These are phyloP conservation scores for Rhodophaea formosa DNA, from an alignment of 2,888 invertebrate species.

Conservation along the genomic window DNA sequence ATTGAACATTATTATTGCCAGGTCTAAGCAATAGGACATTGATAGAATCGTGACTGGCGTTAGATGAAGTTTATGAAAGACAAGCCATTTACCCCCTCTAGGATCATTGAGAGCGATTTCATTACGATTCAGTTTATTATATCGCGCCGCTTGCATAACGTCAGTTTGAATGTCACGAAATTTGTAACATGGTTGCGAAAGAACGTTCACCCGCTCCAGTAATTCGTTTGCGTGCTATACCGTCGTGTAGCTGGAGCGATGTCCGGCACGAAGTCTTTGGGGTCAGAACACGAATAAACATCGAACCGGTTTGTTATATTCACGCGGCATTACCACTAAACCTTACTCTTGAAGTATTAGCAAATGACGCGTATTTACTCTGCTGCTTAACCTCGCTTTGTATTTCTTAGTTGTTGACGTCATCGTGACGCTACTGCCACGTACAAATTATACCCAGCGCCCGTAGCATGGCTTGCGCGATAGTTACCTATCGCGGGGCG, in stretches of 20 bases:
- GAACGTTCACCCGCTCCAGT: constrained; percentile 59
- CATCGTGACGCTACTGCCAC: constrained; percentile 6
- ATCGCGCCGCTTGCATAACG: constrained; percentile 49
- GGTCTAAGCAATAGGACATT: constrained; percentile 52
- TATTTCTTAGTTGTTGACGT: constrained; percentile 11
- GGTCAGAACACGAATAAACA: constrained; percentile 59
- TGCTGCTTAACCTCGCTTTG: not conserved
- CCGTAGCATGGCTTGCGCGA: no score
- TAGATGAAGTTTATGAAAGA: constrained; percentile 48
- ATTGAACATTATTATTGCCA: constrained; percentile 50
- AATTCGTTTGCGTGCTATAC: constrained; percentile 56
- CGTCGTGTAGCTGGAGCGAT: constrained; percentile 47
- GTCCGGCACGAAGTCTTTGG: constrained; percentile 60
- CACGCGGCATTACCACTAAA: constrained; percentile 25
- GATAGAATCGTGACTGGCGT: constrained; percentile 60
- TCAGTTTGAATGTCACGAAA: constrained; percentile 55
- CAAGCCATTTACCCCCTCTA: constrained; percentile 41
- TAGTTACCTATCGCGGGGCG: no score
- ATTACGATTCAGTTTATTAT: constrained; percentile 45
- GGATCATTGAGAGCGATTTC: constrained; percentile 46
- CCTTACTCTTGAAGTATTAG: constrained; percentile 15
- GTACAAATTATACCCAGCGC: no score
- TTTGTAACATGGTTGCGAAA: constrained; percentile 48
- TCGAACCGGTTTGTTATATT: constrained; percentile 52
- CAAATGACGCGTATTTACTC: constrained; percentile 9